Evolutionary conservation across 2,797 vertebrate genomes (phyloP), one percentile per base, ranked within the genome.

Genomic region (Delichon dasypus): DNA sequence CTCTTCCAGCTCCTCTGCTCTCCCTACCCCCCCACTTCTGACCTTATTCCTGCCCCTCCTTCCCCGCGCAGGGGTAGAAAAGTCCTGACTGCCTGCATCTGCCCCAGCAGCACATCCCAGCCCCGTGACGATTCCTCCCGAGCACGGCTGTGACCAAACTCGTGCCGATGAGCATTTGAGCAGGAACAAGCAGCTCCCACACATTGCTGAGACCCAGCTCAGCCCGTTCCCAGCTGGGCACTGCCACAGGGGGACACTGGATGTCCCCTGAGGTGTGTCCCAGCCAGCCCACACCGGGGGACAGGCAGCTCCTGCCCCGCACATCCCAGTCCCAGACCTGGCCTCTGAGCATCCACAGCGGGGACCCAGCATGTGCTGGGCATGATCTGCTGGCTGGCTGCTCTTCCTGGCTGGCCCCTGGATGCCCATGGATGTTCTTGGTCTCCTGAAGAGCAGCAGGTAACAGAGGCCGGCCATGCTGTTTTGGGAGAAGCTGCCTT

Each of bases 71-170:
- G 48, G 54, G 42, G 7, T 22, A 57, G 51, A 58, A 71, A 51
- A 0, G 2, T 26, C 60, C 36, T 29, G 38, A 19, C 20, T 76
- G n/a, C 38, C 20, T 16, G 25, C 29, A 23, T 42, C 23, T 11
- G 29, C 10, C 13, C 42, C 16, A 7, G 2, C 23, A 57, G 32
- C 38, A 30, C 57, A 21, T 60, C 50, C 30, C 68, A 81, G 7
- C 11, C n/a, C 60, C 0, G 1, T 9, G 19, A 26, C 26, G 55
- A 3, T 19, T 38, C 0, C 0, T 30, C 47, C 0, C 0, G 1
- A 60, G 34, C 60, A 29, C 2, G 18, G 38, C 55, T 62, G 50
- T 25, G 68, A 75, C n/a, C 42, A 30, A 53, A 50, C 18, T 21
- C 4, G 0, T 2, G 30, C 2, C n/a, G 40, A 23, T 25, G 60